A percentile compares a stretch with the other conserved stretches of the same genome.
Evolutionary conservation across 2,888 invertebrate genomes (phyloP).

Genomic region (Polymixis lichenea): DNA sequence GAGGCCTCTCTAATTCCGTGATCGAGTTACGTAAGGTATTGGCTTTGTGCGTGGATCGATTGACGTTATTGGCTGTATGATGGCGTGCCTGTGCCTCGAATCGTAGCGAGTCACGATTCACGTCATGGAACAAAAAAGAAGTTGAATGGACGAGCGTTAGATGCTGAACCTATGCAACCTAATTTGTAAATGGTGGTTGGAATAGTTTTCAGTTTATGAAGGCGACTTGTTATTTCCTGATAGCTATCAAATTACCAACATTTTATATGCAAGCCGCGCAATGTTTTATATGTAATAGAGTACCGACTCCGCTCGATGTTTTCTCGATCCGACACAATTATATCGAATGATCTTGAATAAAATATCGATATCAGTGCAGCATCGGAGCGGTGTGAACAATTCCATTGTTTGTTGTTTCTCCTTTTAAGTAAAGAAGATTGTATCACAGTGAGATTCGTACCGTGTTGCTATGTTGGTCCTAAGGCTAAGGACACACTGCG

Average conservation of each 20-base stretch:
- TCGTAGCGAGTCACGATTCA: slow-evolving; percentile 42
- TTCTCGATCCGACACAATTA: slow-evolving; percentile 16
- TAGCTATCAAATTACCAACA: neutral
- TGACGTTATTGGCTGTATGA: slow-evolving; percentile 40
- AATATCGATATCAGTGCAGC: slow-evolving; percentile 27
- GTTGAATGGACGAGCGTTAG: slow-evolving; percentile 49
- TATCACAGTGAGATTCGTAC: neutral
- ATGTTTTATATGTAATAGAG: too few relatives aligned
- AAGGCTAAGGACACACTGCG: neutral
- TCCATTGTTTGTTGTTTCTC: slow-evolving; percentile 41
- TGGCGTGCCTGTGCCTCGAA: slow-evolving; percentile 37
- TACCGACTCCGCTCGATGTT: neutral
- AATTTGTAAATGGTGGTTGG: neutral
- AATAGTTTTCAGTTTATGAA: neutral
- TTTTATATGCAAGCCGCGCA: too few relatives aligned
- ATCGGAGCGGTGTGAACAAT: slow-evolving; percentile 9
- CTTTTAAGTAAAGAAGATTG: slow-evolving; percentile 25
- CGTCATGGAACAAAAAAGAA: slow-evolving; percentile 46
- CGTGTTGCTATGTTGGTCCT: neutral
- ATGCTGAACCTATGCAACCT: neutral
- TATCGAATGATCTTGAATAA: slow-evolving; percentile 41
- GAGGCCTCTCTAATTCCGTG: slow-evolving; percentile 38
- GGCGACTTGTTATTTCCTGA: neutral
- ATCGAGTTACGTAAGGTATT: slow-evolving; percentile 50
- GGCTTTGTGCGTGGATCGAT: slow-evolving; percentile 29